phyloP scores from a whole-genome alignment of 1,140 invertebrate genomes.

The Maconellicoccus hirsutus region DNA sequence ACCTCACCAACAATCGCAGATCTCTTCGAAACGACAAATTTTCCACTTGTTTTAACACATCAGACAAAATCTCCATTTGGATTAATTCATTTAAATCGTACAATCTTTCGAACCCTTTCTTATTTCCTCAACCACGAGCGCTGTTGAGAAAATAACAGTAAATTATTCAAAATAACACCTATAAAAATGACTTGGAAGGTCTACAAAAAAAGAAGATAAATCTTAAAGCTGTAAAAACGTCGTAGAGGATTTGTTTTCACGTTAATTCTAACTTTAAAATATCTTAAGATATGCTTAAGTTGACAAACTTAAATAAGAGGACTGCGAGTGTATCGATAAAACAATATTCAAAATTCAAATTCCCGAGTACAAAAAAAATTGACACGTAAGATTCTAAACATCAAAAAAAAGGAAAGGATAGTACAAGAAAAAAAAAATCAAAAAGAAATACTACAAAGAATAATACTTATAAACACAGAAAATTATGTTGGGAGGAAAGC shows the following conservation, averaged over 20 bases:
- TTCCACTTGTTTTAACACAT: no score
- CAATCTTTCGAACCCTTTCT: no score
- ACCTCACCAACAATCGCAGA: no score
- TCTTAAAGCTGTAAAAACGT: not conserved
- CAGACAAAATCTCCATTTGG: no score
- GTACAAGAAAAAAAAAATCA: not conserved
- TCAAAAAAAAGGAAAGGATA: not conserved
- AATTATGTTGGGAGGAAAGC: conserved; percentile 1
- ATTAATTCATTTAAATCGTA: no score
- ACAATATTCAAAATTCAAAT: not conserved
- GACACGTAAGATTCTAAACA: conserved; percentile 4
- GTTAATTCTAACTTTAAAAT: not conserved
- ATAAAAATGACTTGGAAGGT: not conserved
- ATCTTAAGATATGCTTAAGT: conserved; percentile 4
- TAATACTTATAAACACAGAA: conserved; percentile 8
- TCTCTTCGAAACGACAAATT: no score
- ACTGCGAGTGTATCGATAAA: not conserved
- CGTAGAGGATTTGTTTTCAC: not conserved
- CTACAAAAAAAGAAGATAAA: not conserved
- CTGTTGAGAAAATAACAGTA: no score
- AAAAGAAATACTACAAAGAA: not conserved
- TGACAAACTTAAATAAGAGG: conserved; percentile 1
- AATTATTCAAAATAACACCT: not conserved
- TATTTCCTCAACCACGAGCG: no score
- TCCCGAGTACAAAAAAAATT: not conserved